Percentiles rank a stretch among this genome's conserved stretches.
Conservation (phyloP, 2,888 invertebrate species). For the Sylvicola fuscatus region DNA sequence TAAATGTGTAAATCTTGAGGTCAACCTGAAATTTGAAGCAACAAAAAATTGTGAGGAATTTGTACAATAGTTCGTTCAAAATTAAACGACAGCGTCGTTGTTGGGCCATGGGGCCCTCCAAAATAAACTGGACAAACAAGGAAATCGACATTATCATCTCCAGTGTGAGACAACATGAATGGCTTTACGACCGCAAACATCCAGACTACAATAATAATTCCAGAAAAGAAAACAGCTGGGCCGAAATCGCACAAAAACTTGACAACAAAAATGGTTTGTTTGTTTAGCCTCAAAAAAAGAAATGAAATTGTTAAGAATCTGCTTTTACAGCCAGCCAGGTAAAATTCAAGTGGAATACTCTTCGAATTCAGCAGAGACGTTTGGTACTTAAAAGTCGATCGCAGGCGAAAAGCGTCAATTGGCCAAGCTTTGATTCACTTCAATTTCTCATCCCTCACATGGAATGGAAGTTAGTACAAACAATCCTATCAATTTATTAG, state of each 20-base stretch:
- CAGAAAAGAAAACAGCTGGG: background rate
- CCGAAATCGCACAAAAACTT: background rate
- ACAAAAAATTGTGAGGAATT: too few species aligned
- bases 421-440: constrained; percentile 2
- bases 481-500: too few species aligned
- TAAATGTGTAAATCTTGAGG: too few species aligned
- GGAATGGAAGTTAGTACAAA: constrained; percentile 1
- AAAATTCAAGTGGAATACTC: constrained; percentile 3
- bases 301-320: background rate
- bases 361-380: constrained; percentile 2
- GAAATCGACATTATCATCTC: constrained; percentile 1
- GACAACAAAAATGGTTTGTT: constrained; percentile 1
- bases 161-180: background rate
- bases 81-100: too few species aligned
- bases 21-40: too few species aligned
- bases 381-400: background rate
- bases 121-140: constrained; percentile 1
- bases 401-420: background rate
- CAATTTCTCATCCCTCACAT: constrained; percentile 3
- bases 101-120: background rate
- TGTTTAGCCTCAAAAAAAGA: background rate
- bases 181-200: constrained; percentile 2
- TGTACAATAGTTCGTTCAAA: too few species aligned
- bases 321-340: background rate
- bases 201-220: constrained; percentile 3